These are phyloP conservation scores for Rhea pennata DNA, from an alignment of 2,113 vertebrate genomes.

Conservation along the genomic window DNA sequence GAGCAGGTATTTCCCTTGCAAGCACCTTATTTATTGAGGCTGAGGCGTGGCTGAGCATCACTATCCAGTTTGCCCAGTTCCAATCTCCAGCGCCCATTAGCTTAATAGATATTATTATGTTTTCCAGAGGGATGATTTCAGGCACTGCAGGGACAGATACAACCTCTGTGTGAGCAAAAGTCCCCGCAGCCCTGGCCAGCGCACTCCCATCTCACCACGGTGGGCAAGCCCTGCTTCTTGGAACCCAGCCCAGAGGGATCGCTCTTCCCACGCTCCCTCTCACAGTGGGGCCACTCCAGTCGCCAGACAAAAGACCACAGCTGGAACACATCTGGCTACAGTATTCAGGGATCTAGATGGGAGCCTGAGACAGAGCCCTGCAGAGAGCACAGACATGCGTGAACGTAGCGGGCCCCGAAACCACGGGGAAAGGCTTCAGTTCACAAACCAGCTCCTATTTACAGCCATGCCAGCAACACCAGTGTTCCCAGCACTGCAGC, in stretches of 20 bases:
- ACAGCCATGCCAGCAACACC: background rate
- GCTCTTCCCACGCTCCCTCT: rapidly evolving
- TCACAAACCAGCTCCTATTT: background rate
- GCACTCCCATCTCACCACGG: rapidly evolving
- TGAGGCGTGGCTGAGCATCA: background rate
- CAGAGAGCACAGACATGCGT: background rate
- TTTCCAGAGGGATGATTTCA: background rate
- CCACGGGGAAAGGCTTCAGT: background rate
- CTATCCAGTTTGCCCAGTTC: background rate
- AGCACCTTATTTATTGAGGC: background rate
- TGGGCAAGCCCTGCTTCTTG: background rate
- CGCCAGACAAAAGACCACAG: rapidly evolving
- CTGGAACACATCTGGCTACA: background rate
- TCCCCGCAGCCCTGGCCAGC: background rate
- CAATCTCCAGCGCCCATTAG: background rate
- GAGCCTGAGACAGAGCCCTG: background rate
- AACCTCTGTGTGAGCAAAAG: rapidly evolving
- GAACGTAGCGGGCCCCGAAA: background rate
- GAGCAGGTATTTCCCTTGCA: background rate
- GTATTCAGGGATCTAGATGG: background rate
- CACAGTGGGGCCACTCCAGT: background rate
- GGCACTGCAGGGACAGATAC: background rate
- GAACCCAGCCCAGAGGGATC: background rate
- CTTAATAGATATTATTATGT: background rate
- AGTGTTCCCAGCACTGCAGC: background rate